These are phyloP conservation scores for Gavia stellata DNA, from an alignment of 2,113 vertebrate genomes.

Conservation along the genomic window DNA sequence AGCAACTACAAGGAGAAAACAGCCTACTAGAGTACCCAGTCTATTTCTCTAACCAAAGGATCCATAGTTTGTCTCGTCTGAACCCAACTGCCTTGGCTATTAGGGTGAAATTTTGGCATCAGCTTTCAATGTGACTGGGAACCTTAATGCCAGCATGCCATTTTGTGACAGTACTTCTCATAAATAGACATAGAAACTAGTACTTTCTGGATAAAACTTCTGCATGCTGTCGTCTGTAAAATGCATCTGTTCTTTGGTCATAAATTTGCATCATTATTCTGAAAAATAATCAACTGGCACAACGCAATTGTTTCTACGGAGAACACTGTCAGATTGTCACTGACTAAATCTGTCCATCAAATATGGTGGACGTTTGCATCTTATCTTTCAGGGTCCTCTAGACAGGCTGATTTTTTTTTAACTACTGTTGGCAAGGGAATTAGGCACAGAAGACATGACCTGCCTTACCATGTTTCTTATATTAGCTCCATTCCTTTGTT, in stretches of 20 bases:
- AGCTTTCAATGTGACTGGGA: neutral
- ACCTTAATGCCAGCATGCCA: neutral
- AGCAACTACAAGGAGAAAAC: neutral
- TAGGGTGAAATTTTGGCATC: neutral
- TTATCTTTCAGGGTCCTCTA: conserved; percentile 11
- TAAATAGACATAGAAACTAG: neutral
- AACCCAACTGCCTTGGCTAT: neutral
- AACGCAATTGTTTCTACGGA: neutral
- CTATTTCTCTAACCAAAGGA: neutral
- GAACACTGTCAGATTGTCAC: neutral
- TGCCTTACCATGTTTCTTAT: conserved; percentile 47
- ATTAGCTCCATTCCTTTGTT: conserved; percentile 27
- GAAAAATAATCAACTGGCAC: neutral
- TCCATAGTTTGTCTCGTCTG: neutral
- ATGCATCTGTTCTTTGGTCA: neutral
- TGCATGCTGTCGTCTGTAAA: neutral
- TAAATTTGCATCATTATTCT: neutral
- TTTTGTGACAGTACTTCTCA: neutral
- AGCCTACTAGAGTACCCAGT: conserved; percentile 25
- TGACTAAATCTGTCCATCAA: neutral
- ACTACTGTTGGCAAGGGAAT: neutral
- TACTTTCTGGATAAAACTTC: neutral
- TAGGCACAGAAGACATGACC: neutral
- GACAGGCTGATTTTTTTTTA: conserved; percentile 25
- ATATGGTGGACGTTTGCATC: neutral